Base-by-base conservation (phyloP, 2,113 vertebrate species). In the Arenaria interpres region DNA sequence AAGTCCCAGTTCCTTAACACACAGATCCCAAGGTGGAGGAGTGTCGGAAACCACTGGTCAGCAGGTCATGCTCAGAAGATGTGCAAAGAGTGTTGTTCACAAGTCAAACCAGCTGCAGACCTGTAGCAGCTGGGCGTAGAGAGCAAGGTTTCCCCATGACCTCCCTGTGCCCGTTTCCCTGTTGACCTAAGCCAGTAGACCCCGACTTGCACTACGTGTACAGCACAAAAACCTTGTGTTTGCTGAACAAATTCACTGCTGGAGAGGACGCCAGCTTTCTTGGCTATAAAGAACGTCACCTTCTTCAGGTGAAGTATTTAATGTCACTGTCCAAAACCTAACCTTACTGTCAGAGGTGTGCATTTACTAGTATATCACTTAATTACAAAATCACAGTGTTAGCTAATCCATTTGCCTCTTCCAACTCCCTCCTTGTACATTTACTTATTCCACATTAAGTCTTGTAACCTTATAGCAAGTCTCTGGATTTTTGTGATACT, bases 121-220 rank as follows among this genome's bases (percentile, higher is more conserved):
- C 50, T 24, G 15, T 30, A 18, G 43, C 32, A n/a, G 67, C 1
- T 60, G 62, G 51, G 24, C 5, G 6, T 41, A 68, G 32, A 67
- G 73, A 51, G n/a, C 25, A 15, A 39, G 16, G 35, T 59, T 91
- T 90, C 59, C 50, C 54, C 74, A 7, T 57, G 37, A 46, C 54
- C 54, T 50, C 10, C 3, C 63, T 73, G 59, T 79, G 48, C 33
- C 45, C 11, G 4, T 62, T 89, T 95, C 83, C 56, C 37, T 88
- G 63, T 46, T 93, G 72, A 53, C 53, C 53, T 69, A 76, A 90
- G 84, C 60, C 41, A 84, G 82, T 39, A 94, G 74, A 75, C 43
- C 74, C 68, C 1, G 7, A 35, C 15, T 79, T 89, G 69, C 51
- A 33, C 27, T 28, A 9, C 5, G 41, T 68, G 57, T 28, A 28